Conservation (phyloP, 2,113 vertebrate genomes). For the Cathartes aura region DNA sequence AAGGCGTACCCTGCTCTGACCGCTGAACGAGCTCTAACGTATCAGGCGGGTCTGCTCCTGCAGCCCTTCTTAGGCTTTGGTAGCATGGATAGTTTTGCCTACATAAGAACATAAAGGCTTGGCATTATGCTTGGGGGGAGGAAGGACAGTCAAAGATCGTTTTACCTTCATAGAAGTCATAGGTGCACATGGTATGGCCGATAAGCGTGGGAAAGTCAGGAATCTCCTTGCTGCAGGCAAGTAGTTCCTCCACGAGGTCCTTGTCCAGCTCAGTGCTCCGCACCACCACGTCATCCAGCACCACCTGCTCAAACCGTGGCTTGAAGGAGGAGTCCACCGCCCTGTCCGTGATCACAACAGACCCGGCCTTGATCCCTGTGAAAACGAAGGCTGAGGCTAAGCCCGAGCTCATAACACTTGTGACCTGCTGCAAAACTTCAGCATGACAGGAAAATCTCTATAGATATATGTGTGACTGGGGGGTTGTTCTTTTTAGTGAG, state of each 20-base stretch:
- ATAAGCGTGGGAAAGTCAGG: constrained; percentile 75
- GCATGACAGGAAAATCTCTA: not conserved
- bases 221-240: constrained; percentile 81
- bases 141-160: not conserved
- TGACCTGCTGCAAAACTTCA: not conserved
- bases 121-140: accelerated
- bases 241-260: constrained; percentile 78
- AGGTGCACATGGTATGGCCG: constrained; percentile 87
- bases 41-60: not conserved
- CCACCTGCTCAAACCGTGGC: constrained; percentile 83
- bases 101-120: accelerated
- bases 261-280: constrained; percentile 85
- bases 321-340: constrained; percentile 84
- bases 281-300: constrained; percentile 84
- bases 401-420: not conserved
- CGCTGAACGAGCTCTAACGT: not conserved
- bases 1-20: not conserved
- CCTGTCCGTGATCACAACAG: constrained; percentile 84
- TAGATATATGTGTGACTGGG: accelerated
- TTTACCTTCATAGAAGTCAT: constrained; percentile 90
- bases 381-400: not conserved
- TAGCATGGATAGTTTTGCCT: not conserved
- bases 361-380: constrained; percentile 81
- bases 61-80: not conserved
- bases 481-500: not conserved